Percentiles rank a stretch among this genome's conserved stretches.
phyloP scores from a whole-genome alignment of 2,113 vertebrate species.

The Chrysochloris asiatica region DNA sequence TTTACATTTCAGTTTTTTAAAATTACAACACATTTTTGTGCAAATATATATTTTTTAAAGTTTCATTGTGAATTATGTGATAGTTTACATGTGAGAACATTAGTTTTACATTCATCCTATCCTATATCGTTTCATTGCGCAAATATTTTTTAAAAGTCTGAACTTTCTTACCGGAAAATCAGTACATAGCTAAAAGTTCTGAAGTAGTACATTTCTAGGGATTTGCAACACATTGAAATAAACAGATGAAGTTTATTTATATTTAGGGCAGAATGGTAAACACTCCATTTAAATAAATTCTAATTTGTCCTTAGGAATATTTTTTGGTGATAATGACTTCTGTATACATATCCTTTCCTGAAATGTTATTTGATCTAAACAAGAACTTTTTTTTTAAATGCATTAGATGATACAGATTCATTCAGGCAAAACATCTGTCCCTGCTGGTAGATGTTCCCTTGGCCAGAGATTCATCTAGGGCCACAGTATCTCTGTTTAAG shows the following conservation, averaged over 20 bases:
- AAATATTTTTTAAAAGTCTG: constrained; percentile 25
- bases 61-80: too few species aligned
- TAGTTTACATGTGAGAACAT: too few species aligned
- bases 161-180: constrained; percentile 14
- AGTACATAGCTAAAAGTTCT: background rate
- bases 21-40: background rate
- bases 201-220: constrained; percentile 32
- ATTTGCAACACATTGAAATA: constrained; percentile 49
- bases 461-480: background rate
- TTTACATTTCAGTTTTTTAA: background rate
- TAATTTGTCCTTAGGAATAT: constrained; percentile 55
- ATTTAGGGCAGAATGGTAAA: constrained; percentile 44
- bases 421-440: background rate
- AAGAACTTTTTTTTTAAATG: background rate
- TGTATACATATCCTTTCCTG: background rate
- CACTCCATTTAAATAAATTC: constrained; percentile 49
- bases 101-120: too few species aligned
- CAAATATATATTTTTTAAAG: constrained; percentile 26
- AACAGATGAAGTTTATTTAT: constrained; percentile 44
- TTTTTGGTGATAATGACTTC: constrained; percentile 40
- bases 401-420: background rate
- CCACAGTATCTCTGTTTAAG: background rate
- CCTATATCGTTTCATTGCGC: too few species aligned
- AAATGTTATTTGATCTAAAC: constrained; percentile 53
- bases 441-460: background rate